Evolutionary conservation across 2,888 invertebrate genomes (phyloP).

Genomic region (Lysandra coridon): DNA sequence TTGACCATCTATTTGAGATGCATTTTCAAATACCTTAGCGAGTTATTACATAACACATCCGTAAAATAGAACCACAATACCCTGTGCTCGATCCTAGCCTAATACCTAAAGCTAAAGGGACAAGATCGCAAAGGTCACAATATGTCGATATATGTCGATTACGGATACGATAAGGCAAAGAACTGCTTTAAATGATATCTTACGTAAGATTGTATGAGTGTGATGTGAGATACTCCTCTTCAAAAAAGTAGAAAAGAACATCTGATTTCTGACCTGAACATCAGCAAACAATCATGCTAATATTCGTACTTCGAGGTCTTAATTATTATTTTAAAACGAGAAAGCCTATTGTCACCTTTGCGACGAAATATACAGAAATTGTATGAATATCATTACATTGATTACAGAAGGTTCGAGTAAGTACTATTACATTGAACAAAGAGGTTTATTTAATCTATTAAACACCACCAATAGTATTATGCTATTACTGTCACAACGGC

Average conservation of each 20-base stretch:
- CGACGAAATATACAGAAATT: conserved; percentile 74
- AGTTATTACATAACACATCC: conserved; percentile 68
- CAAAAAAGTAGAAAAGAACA: background rate
- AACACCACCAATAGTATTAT: conserved; percentile 61
- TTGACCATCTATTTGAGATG: conserved; percentile 56
- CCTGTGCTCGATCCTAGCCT: conserved; percentile 77
- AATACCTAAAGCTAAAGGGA: conserved; percentile 75
- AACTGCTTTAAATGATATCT: too few relatives aligned
- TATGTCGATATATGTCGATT: conserved; percentile 15
- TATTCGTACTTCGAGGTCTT: background rate
- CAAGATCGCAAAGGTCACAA: conserved; percentile 74
- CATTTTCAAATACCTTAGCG: conserved; percentile 64
- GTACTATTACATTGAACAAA: conserved; percentile 75
- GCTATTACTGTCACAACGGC: conserved; percentile 59
- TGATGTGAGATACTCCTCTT: too few relatives aligned
- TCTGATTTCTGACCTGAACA: background rate
- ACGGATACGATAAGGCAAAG: background rate
- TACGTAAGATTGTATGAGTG: too few relatives aligned
- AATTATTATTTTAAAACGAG: background rate
- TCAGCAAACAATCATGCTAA: background rate
- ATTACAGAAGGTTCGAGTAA: conserved; percentile 74
- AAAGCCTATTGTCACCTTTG: conserved; percentile 63
- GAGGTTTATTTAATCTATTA: conserved; percentile 58
- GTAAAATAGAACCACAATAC: conserved; percentile 80
- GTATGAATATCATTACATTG: conserved; percentile 72